phyloP scores from a whole-genome alignment of 2,888 invertebrate genomes.

The Harpagoxenus sublaevis region DNA sequence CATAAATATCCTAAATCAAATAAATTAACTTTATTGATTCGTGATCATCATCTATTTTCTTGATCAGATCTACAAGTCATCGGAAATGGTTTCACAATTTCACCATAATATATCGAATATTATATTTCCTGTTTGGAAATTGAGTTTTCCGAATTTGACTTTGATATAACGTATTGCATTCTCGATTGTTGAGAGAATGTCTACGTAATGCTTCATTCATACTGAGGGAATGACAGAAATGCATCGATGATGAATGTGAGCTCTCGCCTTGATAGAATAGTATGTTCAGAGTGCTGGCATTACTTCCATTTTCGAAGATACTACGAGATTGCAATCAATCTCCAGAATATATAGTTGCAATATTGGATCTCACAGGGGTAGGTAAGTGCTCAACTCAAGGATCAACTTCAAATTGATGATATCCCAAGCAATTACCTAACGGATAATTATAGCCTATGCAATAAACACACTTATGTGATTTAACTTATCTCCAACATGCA shows the following conservation, averaged over 20 bases:
- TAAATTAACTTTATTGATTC: neutral
- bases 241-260: slow-evolving; percentile 24
- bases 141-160: neutral
- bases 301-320: slow-evolving; percentile 18
- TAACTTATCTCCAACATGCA: neutral
- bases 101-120: neutral
- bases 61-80: neutral
- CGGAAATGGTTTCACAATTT: neutral
- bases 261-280: neutral
- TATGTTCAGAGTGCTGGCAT: neutral
- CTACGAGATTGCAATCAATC: slow-evolving; percentile 20
- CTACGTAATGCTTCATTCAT: slow-evolving; percentile 19
- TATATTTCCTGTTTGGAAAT: neutral
- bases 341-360: neutral
- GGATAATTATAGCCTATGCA: neutral
- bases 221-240: neutral
- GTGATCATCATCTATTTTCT: neutral
- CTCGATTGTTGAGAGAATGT: neutral
- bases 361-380: neutral
- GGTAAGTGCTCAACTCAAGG: no score
- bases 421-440: slow-evolving; percentile 5
- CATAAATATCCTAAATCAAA: neutral
- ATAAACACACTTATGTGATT: neutral
- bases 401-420: slow-evolving; percentile 32
- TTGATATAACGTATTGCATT: neutral